A percentile compares a stretch with the other conserved stretches of the same genome.
These are phyloP conservation scores for Drosophila sulfurigaster DNA, from an alignment of 1,140 invertebrate genomes.

Conservation along the genomic window DNA sequence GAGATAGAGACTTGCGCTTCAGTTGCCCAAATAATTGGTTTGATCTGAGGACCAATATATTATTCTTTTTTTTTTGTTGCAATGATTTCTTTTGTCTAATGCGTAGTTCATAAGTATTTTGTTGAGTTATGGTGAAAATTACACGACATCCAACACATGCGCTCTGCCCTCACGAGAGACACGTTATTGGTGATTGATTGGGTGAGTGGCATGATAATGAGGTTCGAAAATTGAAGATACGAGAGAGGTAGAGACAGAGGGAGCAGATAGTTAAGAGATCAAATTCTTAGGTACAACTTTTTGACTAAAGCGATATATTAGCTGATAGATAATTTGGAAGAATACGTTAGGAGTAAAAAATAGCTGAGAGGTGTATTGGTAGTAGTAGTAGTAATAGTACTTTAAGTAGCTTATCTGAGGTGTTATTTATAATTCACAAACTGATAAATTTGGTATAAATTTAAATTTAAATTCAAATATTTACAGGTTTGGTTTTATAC, in stretches of 20 bases:
- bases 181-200: constrained; percentile 76
- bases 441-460: constrained; percentile 65
- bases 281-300: constrained; percentile 50
- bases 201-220: constrained; percentile 61
- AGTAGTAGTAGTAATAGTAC: constrained; percentile 18
- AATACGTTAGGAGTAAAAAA: constrained; percentile 57
- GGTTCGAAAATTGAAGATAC: constrained; percentile 41
- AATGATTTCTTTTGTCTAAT: constrained; percentile 62
- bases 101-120: constrained; percentile 38
- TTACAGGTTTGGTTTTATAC: constrained; percentile 64
- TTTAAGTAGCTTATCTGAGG: constrained; percentile 40
- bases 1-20: constrained; percentile 53
- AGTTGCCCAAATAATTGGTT: constrained; percentile 50
- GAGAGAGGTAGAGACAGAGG: constrained; percentile 26
- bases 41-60: constrained; percentile 57
- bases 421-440: constrained; percentile 79
- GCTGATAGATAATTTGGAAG: constrained; percentile 68
- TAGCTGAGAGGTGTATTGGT: background rate
- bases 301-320: constrained; percentile 62
- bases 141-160: constrained; percentile 85
- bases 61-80: constrained; percentile 35
- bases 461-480: constrained; percentile 60
- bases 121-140: constrained; percentile 77
- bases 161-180: constrained; percentile 84
- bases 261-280: constrained; percentile 25